Conservation (phyloP, 1,140 invertebrate species). For the Procambarus clarkii region DNA sequence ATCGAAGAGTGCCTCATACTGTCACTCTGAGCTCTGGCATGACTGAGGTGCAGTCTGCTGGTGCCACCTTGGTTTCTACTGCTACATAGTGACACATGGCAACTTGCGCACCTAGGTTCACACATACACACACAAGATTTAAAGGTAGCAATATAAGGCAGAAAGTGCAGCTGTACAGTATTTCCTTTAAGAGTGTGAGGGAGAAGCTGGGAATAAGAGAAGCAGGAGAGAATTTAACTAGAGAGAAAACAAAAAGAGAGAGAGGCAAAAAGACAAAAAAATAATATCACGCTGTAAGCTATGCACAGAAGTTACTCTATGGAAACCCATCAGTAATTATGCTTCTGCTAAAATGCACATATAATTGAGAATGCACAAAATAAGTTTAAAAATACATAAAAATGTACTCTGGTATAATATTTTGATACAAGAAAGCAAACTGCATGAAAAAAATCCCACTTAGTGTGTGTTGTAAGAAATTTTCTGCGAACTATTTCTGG, state of each 20-base stretch:
- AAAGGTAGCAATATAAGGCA: constrained; percentile 1
- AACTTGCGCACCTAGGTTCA: constrained; percentile 43
- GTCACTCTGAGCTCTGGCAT: constrained; percentile 1
- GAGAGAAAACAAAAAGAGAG: neutral
- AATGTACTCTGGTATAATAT: neutral
- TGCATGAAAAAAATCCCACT: neutral
- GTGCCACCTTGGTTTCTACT: constrained; percentile 49
- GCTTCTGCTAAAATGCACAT: neutral
- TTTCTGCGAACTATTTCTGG: neutral
- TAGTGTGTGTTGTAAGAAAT: neutral
- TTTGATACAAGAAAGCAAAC: neutral
- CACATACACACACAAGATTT: constrained; percentile 22
- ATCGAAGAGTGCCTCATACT: neutral
- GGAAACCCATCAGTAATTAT: neutral
- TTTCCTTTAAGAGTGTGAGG: neutral
- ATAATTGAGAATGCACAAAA: neutral
- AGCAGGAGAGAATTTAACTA: constrained; percentile 46
- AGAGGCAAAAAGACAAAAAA: neutral
- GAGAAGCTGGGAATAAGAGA: constrained; percentile 19
- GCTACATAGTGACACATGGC: constrained; percentile 49
- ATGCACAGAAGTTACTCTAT: neutral
- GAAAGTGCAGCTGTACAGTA: neutral
- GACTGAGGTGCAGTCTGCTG: constrained; percentile 53
- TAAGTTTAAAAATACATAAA: neutral
- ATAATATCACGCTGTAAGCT: neutral